Evolutionary conservation across 1,140 invertebrate species (phyloP).

Genomic region (Drosophila rufa): DNA sequence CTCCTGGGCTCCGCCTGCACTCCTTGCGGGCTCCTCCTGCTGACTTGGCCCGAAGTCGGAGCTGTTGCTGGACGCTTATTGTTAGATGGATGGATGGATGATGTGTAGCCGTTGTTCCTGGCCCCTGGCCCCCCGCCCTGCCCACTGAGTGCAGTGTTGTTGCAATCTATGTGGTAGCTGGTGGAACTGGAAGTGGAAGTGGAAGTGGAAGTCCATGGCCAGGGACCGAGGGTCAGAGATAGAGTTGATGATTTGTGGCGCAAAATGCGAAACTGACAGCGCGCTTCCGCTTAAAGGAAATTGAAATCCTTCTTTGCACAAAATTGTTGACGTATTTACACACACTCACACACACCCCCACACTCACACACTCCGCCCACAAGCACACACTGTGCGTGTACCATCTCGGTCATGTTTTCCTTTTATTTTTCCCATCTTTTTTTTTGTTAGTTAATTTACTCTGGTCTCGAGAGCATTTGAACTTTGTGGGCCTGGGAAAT

Average conservation of each 20-base stretch:
- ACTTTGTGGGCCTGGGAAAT: slow-evolving; percentile 3
- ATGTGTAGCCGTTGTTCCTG: slow-evolving; percentile 65
- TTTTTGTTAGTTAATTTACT: slow-evolving; percentile 19
- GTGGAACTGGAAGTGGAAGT: background rate
- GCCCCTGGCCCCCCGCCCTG: slow-evolving; percentile 1
- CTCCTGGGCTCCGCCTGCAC: background rate
- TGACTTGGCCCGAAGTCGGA: slow-evolving; percentile 42
- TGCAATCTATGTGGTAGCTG: slow-evolving; percentile 65
- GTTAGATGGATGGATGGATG: slow-evolving; percentile 81
- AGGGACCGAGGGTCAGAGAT: slow-evolving; percentile 60
- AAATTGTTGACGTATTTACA: slow-evolving; percentile 82
- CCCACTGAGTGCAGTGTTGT: slow-evolving; percentile 55
- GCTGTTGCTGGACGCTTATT: slow-evolving; percentile 76
- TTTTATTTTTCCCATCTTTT: background rate
- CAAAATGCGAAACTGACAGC: slow-evolving; percentile 80
- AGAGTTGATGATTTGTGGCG: slow-evolving; percentile 81
- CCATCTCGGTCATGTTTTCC: slow-evolving; percentile 15
- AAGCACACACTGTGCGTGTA: slow-evolving; percentile 33
- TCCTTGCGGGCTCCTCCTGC: slow-evolving; percentile 33
- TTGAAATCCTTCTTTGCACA: slow-evolving; percentile 81
- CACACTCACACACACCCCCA: slow-evolving; percentile 32
- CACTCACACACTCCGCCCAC: background rate
- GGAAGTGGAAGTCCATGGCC: slow-evolving; percentile 16
- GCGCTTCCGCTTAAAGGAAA: slow-evolving; percentile 80
- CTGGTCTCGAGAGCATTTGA: slow-evolving; percentile 14